Evolutionary conservation across 2,113 vertebrate species (phyloP).

Genomic region (Lota lota): DNA sequence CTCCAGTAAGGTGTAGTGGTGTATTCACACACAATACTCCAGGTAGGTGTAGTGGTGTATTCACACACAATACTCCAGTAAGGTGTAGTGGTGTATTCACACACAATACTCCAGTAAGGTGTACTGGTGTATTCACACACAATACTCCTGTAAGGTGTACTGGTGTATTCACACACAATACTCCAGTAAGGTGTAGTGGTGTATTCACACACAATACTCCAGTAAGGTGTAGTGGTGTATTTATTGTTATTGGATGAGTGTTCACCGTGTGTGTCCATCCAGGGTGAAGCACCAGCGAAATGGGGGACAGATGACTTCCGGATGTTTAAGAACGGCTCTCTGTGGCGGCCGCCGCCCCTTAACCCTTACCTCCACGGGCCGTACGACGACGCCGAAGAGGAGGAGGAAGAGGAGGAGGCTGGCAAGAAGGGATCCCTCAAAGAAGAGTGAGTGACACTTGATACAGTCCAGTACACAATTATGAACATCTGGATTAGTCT

Average conservation of each 20-base stretch:
- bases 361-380: constrained; percentile 96
- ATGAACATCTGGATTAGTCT: too few species aligned
- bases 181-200: constrained; percentile 80
- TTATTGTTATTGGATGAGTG: too few species aligned
- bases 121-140: constrained; percentile 58
- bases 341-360: constrained; percentile 94
- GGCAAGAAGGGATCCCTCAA: constrained; percentile 94
- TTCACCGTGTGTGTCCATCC: not conserved
- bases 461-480: too few species aligned
- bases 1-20: constrained; percentile 80
- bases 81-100: constrained; percentile 30
- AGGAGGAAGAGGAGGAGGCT: constrained; percentile 87
- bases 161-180: constrained; percentile 75
- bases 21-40: constrained; percentile 82
- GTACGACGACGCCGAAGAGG: constrained; percentile 88
- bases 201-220: constrained; percentile 82
- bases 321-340: constrained; percentile 97
- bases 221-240: constrained; percentile 70
- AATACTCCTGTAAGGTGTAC: constrained; percentile 86
- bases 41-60: constrained; percentile 71
- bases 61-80: constrained; percentile 91
- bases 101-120: constrained; percentile 93
- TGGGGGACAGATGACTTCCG: constrained; percentile 96
- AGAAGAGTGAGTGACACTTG: constrained; percentile 83
- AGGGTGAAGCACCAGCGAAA: constrained; percentile 96